Evolutionary conservation across 2,113 vertebrate species (phyloP).

Genomic region (Pseudorectes ferrugineus): DNA sequence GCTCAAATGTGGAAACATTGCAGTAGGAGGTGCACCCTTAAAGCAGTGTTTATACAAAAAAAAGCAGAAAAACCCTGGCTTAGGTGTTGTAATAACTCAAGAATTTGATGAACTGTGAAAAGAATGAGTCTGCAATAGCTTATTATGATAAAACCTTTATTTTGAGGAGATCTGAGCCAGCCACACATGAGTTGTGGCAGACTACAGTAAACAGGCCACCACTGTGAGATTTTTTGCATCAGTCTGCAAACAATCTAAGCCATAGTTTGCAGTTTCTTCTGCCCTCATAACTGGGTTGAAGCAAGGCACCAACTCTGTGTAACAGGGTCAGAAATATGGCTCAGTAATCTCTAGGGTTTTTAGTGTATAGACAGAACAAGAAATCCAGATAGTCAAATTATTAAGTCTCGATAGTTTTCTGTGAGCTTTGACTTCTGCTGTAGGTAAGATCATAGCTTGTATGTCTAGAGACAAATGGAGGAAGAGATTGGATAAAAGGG

Average conservation of each 20-base stretch:
- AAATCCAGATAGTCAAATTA: background rate
- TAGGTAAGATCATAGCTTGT: background rate
- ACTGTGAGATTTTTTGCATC: background rate
- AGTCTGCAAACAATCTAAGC: background rate
- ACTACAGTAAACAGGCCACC: background rate
- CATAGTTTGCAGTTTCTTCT: background rate
- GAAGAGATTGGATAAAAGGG: background rate
- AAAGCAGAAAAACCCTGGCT: background rate
- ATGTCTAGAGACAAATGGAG: background rate
- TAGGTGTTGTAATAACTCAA: background rate
- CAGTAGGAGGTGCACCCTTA: background rate
- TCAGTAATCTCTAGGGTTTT: background rate
- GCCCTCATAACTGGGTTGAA: background rate
- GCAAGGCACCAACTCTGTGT: background rate
- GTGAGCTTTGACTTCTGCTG: background rate
- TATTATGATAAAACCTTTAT: background rate
- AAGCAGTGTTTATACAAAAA: background rate
- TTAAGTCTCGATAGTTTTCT: background rate
- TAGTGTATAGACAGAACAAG: background rate
- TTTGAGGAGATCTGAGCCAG: background rate
- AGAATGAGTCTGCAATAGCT: background rate
- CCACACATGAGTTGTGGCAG: background rate
- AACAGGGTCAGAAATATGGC: background rate
- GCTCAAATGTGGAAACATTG: background rate
- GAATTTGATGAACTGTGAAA: background rate